Evolutionary conservation across 1,140 invertebrate species (phyloP), one percentile per base, ranked within the genome.

Genomic region (Phocides pigmalion): DNA sequence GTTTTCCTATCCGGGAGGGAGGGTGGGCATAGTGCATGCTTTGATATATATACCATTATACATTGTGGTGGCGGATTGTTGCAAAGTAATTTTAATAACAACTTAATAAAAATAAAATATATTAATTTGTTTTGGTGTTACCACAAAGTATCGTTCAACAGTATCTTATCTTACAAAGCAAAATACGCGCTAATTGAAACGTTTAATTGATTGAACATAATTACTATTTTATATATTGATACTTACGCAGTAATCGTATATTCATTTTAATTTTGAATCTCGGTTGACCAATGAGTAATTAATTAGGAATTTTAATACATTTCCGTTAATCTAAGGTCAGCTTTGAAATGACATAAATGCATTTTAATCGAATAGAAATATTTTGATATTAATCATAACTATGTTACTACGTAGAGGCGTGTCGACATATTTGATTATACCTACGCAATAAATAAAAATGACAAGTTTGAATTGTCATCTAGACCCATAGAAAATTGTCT

Each of bases 281-380:
- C n/a, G 20, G 17, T 47, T 25, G 46, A 25, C 19, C 20, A 47
- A 47, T 47, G 22, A 25, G 11, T 47, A 47, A 25, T 47, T 25
- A 47, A 25, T 47, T 47, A 20, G 46, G 15, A 22, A 47, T 47
- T 47, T 25, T 12, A 25, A 47, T 47, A 25, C 14, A 47, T 47
- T 47, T 47, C 46, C 46, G 46, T n/a, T 47, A 25, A 47, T 47
- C 46, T 47, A 47, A 47, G 20, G 20, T 47, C 46, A 47, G n/a
- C 2, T 47, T 46, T 20, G 20, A 25, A 22, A 15, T 47, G 46
- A 25, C 46, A 47, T 25, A 47, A 20, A 47, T 47, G 46, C 46
- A 47, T 47, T 25, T 47, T 47, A 47, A 47, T 47, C 42, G 4
- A 46, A 14, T n/a, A 11, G 20, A 19, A 20, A 25, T 47, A 25